Conservation (phyloP, 2,888 invertebrate species). For the Netelia inedita region DNA sequence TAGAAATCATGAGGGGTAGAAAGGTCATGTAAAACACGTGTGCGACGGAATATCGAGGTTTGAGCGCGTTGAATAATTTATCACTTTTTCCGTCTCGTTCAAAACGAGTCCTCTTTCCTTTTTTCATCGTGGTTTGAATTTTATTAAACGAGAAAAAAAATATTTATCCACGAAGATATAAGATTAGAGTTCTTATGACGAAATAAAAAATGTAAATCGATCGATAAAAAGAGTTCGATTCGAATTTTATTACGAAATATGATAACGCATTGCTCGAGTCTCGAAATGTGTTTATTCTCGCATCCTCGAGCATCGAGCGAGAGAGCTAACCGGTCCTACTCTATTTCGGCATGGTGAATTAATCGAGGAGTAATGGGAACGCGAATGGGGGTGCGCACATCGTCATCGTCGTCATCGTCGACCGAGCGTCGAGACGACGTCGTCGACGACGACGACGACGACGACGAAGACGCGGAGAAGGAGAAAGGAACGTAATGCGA, state of each 20-base stretch:
- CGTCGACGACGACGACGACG: conserved; percentile 24
- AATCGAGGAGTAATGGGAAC: conserved; percentile 55
- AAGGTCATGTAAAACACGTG: conserved; percentile 4
- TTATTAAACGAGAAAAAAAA: background rate
- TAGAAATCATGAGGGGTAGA: conserved; percentile 1
- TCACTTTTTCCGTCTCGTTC: background rate
- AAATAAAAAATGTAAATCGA: background rate
- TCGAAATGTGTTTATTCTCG: conserved; percentile 18
- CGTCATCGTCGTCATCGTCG: conserved; percentile 67
- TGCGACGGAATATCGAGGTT: background rate
- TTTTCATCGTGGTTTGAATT: background rate
- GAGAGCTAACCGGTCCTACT: background rate
- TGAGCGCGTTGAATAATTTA: conserved; percentile 17
- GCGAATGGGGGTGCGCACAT: conserved; percentile 40
- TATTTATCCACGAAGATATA: background rate
- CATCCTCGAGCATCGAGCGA: conserved; percentile 13
- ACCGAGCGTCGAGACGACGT: conserved; percentile 73
- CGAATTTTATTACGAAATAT: background rate
- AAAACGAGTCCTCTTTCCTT: background rate
- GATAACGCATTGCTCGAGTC: background rate
- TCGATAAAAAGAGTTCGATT: background rate
- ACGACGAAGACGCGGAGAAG: conserved; percentile 27
- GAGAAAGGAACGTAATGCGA: conserved; percentile 57
- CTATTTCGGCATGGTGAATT: conserved; percentile 51
- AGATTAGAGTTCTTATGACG: background rate